These are phyloP conservation scores for Temnothorax ravouxi DNA, from an alignment of 2,888 invertebrate genomes.

Conservation along the genomic window DNA sequence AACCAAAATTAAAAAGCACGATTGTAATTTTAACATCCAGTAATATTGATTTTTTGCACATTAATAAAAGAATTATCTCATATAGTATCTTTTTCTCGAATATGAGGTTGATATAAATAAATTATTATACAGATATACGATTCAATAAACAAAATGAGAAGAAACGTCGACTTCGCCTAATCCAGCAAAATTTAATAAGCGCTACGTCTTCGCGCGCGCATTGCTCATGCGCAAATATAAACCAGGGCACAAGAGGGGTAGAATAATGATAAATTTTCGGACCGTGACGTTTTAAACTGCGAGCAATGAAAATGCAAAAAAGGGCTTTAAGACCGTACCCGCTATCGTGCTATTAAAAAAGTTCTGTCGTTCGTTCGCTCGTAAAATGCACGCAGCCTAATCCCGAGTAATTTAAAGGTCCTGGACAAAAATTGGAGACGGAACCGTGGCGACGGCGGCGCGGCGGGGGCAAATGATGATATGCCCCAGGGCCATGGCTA, in stretches of 20 bases:
- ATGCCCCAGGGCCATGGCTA: slow-evolving; percentile 48
- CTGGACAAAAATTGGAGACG: slow-evolving; percentile 69
- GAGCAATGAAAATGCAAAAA: slow-evolving; percentile 76
- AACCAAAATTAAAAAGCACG: background rate
- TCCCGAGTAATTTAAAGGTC: slow-evolving; percentile 78
- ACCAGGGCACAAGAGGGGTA: slow-evolving; percentile 40
- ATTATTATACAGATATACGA: background rate
- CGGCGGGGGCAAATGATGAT: slow-evolving; percentile 46
- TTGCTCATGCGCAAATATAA: slow-evolving; percentile 53
- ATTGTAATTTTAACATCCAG: background rate
- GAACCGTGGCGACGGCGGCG: slow-evolving; percentile 32
- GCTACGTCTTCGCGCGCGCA: slow-evolving; percentile 27
- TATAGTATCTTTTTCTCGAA: background rate
- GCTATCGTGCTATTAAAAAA: slow-evolving; percentile 78
- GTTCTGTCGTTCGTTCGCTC: slow-evolving; percentile 76
- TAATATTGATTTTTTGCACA: background rate
- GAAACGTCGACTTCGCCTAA: background rate
- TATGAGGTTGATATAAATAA: background rate
- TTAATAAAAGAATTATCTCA: background rate
- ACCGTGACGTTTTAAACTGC: slow-evolving; percentile 55
- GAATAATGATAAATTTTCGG: slow-evolving; percentile 62
- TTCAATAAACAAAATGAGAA: background rate
- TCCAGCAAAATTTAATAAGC: slow-evolving; percentile 32
- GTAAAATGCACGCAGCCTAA: slow-evolving; percentile 79
- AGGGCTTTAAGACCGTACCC: slow-evolving; percentile 66